Evolutionary conservation across 2,888 invertebrate genomes (phyloP).

Genomic region (Drosophila multiciliata): DNA sequence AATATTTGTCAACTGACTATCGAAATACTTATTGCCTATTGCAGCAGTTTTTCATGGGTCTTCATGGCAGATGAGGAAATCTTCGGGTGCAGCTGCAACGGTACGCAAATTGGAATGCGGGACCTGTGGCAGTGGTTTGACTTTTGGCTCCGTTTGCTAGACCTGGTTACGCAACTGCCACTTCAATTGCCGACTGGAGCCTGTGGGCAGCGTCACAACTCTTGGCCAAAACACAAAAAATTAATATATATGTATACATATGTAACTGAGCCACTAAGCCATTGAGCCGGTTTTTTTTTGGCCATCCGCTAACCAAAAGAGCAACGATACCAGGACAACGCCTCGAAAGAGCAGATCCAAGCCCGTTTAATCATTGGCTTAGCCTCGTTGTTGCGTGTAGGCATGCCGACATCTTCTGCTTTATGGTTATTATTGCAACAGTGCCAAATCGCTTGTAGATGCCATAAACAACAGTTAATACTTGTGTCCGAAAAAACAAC

Average conservation of each 20-base stretch:
- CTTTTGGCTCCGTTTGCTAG: constrained; percentile 47
- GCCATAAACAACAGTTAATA: constrained; percentile 65
- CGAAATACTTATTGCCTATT: constrained; percentile 42
- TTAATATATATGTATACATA: not conserved
- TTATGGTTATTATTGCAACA: constrained; percentile 54
- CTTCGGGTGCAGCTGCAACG: constrained; percentile 47
- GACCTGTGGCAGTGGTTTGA: constrained; percentile 68
- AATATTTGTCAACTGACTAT: constrained; percentile 69
- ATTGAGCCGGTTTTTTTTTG: constrained; percentile 62
- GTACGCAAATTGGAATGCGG: constrained; percentile 73
- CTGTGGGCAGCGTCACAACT: constrained; percentile 29
- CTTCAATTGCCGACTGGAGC: constrained; percentile 14
- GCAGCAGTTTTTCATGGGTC: constrained; percentile 57
- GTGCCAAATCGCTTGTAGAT: constrained; percentile 21
- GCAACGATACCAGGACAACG: constrained; percentile 56
- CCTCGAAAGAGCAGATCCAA: constrained; percentile 28
- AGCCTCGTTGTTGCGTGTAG: constrained; percentile 27
- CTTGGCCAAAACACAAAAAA: constrained; percentile 3
- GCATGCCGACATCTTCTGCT: constrained; percentile 38
- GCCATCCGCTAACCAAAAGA: constrained; percentile 5
- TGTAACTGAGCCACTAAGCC: constrained; percentile 36
- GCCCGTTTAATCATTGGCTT: constrained; percentile 40
- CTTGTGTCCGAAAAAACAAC: not conserved
- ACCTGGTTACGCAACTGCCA: constrained; percentile 53
- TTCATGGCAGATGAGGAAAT: constrained; percentile 59